Evolutionary conservation across 2,888 invertebrate genomes (phyloP), one percentile per base, ranked within the genome.

Genomic region (Tineola bisselliella): DNA sequence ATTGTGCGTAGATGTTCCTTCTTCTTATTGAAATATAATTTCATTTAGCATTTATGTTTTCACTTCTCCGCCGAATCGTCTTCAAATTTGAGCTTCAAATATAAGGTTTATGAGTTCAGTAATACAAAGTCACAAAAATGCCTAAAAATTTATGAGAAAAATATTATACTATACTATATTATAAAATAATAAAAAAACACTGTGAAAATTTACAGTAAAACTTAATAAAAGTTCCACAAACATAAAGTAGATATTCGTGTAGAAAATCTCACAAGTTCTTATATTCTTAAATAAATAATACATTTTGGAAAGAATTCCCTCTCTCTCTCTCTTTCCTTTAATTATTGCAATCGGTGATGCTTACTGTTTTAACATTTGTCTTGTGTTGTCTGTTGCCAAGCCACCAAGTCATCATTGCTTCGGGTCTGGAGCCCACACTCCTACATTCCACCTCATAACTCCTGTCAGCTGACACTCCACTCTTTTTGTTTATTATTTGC

Each of bases 341-440:
- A n/a, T n/a, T n/a, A n/a, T n/a, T n/a, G n/a, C n/a, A 6, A 13
- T 44, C 5, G 6, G 12, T 44, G 44, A 5, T 17, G 90, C 94
- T 93, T 79, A 95, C 95, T 72, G 90, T 93, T 78, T 93, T 92
- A 58, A 92, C 90, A 66, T 90, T 88, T 73, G 91, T 90, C 80
- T 92, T 92, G 65, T 95, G 88, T 75, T 92, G 93, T 65, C 92
- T 89, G 68, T 90, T 91, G 19, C 91, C 92, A 70, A 93, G 94
- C 94, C 94, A 95, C 96, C 96, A 96, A 57, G 94, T 92, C 70
- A 96, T 90, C 62, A 90, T 87, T 0, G 96, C 94, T 63, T 93
- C 92, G 0, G 96, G 96, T 64, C 93, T 88, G 10, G 96, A 95
- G 44, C 96, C 96, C 0, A 91, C 90, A 18, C 94, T 91, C 67